These are phyloP conservation scores for Tetramorium simillimum DNA, from an alignment of 1,140 invertebrate genomes.

Conservation along the genomic window DNA sequence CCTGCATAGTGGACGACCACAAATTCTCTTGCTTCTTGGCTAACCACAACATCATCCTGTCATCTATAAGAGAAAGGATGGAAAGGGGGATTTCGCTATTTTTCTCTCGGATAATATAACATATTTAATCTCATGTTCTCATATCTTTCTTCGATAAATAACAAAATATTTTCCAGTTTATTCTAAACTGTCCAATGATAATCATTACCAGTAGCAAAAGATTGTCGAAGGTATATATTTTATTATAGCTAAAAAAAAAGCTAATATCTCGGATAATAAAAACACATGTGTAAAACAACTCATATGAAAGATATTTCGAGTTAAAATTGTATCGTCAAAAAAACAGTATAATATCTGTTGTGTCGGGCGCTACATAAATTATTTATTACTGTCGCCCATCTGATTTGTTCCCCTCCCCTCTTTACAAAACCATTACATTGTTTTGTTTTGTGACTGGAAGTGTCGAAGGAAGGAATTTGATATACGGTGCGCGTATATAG, in stretches of 20 bases:
- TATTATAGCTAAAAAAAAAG: not conserved
- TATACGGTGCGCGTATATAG: slow-evolving; percentile 36
- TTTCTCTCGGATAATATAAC: slow-evolving; percentile 27
- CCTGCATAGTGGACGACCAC: slow-evolving; percentile 30
- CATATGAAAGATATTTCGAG: not conserved
- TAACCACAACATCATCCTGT: slow-evolving; percentile 38
- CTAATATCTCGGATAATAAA: not conserved
- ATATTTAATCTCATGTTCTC: slow-evolving; percentile 23
- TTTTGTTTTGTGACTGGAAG: slow-evolving; percentile 27
- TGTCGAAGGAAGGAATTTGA: slow-evolving; percentile 48
- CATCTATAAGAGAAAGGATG: slow-evolving; percentile 1
- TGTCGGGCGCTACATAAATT: not conserved
- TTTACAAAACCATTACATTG: slow-evolving; percentile 15
- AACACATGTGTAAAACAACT: not conserved
- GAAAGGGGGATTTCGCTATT: slow-evolving; percentile 19
- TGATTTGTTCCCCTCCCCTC: not conserved
- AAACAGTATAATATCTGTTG: not conserved
- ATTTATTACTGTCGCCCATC: not conserved
- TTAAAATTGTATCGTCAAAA: not conserved
- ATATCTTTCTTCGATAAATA: not conserved
- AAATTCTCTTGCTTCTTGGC: slow-evolving; percentile 54
- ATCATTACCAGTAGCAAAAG: not conserved
- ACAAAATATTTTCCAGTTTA: not conserved
- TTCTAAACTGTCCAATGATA: not conserved
- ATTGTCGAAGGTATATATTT: not conserved